Evolutionary conservation across 1,140 invertebrate genomes (phyloP), one percentile per base, ranked within the genome.

Genomic region (Chrysomallon squamiferum): DNA sequence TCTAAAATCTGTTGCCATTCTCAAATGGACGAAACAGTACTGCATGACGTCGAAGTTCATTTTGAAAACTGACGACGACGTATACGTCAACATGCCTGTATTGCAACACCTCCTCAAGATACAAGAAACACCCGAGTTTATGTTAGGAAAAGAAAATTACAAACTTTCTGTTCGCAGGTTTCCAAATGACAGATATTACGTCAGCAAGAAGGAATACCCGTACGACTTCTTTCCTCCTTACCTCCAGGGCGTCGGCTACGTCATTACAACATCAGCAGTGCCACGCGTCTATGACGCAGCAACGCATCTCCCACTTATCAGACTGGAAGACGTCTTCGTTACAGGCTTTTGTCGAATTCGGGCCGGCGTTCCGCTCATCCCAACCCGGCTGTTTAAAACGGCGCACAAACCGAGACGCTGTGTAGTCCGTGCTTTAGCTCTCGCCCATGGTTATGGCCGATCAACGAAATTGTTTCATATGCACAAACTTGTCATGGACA

Each of bases 1-100:
- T 3, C 92, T 94, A 72, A 95, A 95, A 83, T 92, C 94, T 82
- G 89, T 92, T 1, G 92, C 93, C 89, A 90, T 89, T 4, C 87
- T 95, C 18, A 92, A 93, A 79, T 95, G 92, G 90, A 89, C 90
- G 49, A 88, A 88, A 5, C 89, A 90, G 77, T 88, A 90, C 83
- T 90, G 86, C 79, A 75, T 74, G 69, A 86, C 87, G 68, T 91
- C 91, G 0, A 72, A 60, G 66, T 87, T 76, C 71, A 66, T 87
- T 15, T 63, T 88, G 45, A 88, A 88, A 74, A 78, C 83, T 5
- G 88, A 89, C 67, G 88, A 89, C 43, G 77, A 78, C 47, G 70
- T 78, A 68, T 78, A 70, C 70, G 64, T 78, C 7, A 78, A 78
- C 45, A 61, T 78, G 45, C 70, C 72, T 6, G 69, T 70, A 49